Percentiles rank a stretch among this genome's conserved stretches.
Evolutionary conservation across 1,140 invertebrate species (phyloP).

Genomic region (Zaprionus lachaisei): DNA sequence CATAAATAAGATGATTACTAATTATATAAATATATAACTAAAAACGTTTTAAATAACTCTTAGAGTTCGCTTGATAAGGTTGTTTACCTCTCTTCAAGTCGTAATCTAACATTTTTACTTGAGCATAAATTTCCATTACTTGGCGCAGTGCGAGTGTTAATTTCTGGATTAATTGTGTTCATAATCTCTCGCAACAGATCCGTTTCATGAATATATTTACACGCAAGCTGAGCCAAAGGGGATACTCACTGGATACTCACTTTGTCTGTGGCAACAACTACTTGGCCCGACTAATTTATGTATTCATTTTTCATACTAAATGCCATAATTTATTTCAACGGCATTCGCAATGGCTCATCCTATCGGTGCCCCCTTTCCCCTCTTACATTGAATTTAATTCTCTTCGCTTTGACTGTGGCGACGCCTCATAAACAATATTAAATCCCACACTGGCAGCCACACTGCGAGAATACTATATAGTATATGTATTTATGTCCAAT

Average conservation of each 20-base stretch:
- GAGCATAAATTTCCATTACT: conserved; percentile 4
- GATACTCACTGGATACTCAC: not conserved
- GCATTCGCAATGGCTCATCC: conserved; percentile 51
- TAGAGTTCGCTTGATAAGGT: not conserved
- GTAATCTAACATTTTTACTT: not conserved
- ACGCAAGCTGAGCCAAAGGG: not conserved
- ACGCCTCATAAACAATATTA: conserved; percentile 80
- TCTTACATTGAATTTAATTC: conserved; percentile 63
- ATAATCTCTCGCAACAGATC: not conserved
- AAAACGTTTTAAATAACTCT: not conserved
- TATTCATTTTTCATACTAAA: conserved; percentile 72
- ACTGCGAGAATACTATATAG: not conserved
- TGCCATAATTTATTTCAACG: conserved; percentile 71
- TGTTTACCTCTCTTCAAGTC: not conserved
- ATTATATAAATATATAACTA: too few species aligned
- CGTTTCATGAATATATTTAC: conserved; percentile 12
- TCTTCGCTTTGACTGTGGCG: conserved; percentile 61
- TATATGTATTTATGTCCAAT: conserved; percentile 32
- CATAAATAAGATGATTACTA: too few species aligned
- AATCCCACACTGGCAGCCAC: conserved; percentile 53
- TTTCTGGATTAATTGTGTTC: conserved; percentile 17
- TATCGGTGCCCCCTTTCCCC: not conserved
- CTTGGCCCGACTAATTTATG: conserved; percentile 37
- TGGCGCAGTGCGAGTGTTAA: conserved; percentile 5
- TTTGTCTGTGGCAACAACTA: not conserved